Evolutionary conservation across 2,888 invertebrate genomes (phyloP).

Genomic region (Andrena camellia): DNA sequence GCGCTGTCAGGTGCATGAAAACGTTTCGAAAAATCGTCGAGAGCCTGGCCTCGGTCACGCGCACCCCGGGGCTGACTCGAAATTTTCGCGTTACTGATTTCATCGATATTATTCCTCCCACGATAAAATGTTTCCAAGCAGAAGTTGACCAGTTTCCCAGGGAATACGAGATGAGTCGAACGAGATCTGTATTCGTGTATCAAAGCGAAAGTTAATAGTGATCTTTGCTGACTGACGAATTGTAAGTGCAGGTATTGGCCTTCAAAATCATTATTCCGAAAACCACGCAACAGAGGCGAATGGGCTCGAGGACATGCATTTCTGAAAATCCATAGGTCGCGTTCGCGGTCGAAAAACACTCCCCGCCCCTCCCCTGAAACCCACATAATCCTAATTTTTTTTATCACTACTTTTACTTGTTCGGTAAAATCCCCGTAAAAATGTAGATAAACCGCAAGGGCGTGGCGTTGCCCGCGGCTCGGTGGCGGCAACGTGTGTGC

Average conservation of each 20-base stretch:
- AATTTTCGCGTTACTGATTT: background rate
- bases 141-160: too few relatives aligned
- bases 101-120: background rate
- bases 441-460: constrained; percentile 5
- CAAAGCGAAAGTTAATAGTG: background rate
- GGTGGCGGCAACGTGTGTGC: background rate
- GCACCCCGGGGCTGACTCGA: background rate
- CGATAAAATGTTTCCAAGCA: background rate
- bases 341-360: background rate
- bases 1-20: constrained; percentile 24
- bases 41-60: constrained; percentile 1
- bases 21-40: background rate
- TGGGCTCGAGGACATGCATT: background rate
- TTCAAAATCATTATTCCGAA: background rate
- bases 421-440: background rate
- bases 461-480: background rate
- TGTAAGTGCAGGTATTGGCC: background rate
- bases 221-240: too few relatives aligned
- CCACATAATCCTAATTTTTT: background rate
- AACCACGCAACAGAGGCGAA: background rate
- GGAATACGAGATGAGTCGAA: too few relatives aligned
- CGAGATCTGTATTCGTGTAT: too few relatives aligned
- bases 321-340: background rate
- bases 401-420: background rate
- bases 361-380: background rate